phyloP scores from a whole-genome alignment of 2,888 invertebrate species.

The Eupithecia tripunctaria region DNA sequence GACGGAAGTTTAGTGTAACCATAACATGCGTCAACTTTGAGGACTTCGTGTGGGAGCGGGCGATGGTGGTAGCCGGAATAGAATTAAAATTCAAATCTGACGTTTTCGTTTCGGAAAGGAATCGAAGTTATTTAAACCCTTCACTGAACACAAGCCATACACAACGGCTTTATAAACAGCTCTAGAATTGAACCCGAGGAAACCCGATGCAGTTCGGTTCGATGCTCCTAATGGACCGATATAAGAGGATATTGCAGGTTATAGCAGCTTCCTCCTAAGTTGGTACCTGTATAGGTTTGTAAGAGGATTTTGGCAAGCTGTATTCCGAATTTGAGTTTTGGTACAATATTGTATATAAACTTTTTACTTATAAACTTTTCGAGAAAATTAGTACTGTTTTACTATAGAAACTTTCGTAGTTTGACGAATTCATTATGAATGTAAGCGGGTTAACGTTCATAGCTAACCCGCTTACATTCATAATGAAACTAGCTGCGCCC shows the following conservation, averaged over 20 bases:
- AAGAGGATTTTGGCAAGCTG: neutral
- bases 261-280: neutral
- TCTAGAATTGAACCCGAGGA: neutral
- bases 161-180: neutral
- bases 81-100: no score
- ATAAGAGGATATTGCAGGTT: neutral
- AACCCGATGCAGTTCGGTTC: neutral
- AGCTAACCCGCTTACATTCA: no score
- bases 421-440: no score
- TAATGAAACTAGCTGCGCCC: no score
- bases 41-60: no score
- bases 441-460: no score
- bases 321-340: neutral
- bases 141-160: neutral
- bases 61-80: no score
- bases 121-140: neutral
- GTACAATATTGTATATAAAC: neutral
- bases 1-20: no score
- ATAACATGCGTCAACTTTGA: no score
- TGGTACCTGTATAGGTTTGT: neutral
- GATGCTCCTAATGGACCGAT: neutral
- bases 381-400: neutral
- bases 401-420: no score
- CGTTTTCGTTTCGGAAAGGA: no score
- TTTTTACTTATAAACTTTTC: neutral